A percentile compares a stretch with the other conserved stretches of the same genome.
Evolutionary conservation across 1,140 invertebrate genomes (phyloP).

Genomic region (Linepithema humile): DNA sequence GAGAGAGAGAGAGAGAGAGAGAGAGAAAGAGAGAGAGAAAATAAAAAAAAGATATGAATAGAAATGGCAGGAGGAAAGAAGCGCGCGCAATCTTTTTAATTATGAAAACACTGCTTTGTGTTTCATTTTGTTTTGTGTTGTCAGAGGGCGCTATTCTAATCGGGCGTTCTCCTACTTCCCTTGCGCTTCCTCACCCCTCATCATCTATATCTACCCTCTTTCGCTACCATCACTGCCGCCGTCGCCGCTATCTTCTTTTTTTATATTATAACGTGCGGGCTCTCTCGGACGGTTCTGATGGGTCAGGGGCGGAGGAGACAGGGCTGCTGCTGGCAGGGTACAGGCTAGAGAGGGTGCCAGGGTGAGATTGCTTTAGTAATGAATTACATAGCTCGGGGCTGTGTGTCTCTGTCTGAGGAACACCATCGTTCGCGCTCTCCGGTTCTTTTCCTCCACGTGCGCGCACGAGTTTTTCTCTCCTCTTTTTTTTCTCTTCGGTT

Average conservation of each 20-base stretch:
- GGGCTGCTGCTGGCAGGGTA: conserved; percentile 54
- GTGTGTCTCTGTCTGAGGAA: conserved; percentile 82
- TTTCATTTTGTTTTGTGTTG: conserved; percentile 78
- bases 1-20: conserved; percentile 3
- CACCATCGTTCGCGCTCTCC: conserved; percentile 29
- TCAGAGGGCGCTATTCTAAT: conserved; percentile 75
- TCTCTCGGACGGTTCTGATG: conserved; percentile 55
- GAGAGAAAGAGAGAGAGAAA: conserved; percentile 39
- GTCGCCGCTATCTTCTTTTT: conserved; percentile 63
- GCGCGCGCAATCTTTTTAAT: conserved; percentile 77
- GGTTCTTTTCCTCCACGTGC: neutral
- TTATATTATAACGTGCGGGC: conserved; percentile 75
- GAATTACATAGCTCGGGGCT: conserved; percentile 85
- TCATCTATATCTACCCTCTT: conserved; percentile 5
- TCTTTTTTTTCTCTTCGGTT: neutral
- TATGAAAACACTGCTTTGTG: conserved; percentile 77
- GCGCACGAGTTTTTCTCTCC: neutral
- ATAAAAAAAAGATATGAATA: conserved; percentile 50
- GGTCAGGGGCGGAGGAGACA: conserved; percentile 62
- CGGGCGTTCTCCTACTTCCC: conserved; percentile 54
- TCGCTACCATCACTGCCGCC: conserved; percentile 38
- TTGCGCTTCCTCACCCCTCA: conserved; percentile 31
- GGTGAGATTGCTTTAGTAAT: conserved; percentile 85
- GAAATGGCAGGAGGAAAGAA: conserved; percentile 66
- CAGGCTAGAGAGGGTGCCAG: conserved; percentile 72